phyloP scores from a whole-genome alignment of 30 jellyfish, hydroid and myxozoan species.

The Clytia hemisphaerica region DNA sequence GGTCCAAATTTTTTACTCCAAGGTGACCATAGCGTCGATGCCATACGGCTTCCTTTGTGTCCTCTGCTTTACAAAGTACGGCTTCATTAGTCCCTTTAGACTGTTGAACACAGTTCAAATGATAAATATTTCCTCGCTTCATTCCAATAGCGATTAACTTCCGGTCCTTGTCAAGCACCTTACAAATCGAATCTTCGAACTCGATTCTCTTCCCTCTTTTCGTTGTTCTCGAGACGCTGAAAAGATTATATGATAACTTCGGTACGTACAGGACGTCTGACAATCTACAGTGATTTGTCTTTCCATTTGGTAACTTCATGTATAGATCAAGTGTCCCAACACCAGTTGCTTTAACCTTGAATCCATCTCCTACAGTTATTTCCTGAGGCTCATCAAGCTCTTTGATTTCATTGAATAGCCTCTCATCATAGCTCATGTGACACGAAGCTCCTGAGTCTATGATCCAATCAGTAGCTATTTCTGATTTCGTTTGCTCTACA shows the following conservation, averaged over 20 bases:
- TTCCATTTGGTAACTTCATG: slow-evolving; percentile 20
- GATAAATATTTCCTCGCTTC: slow-evolving; percentile 33
- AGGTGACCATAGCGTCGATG: slow-evolving; percentile 50
- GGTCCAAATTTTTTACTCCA: slow-evolving; percentile 3
- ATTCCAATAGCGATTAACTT: slow-evolving; percentile 11
- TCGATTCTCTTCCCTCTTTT: not conserved
- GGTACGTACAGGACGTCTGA: slow-evolving; percentile 3
- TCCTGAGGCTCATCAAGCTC: slow-evolving; percentile 13
- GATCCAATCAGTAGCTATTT: too few species aligned
- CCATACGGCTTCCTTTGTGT: slow-evolving; percentile 31
- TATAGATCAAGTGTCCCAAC: slow-evolving; percentile 15
- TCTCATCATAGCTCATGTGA: slow-evolving; percentile 37
- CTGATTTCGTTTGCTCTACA: too few species aligned
- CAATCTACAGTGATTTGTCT: not conserved
- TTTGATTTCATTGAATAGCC: not conserved
- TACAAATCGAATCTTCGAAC: slow-evolving; percentile 5
- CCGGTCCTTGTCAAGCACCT: not conserved
- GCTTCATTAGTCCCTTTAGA: too few species aligned
- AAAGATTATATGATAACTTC: too few species aligned
- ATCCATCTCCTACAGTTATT: slow-evolving; percentile 24
- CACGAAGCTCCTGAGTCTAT: slow-evolving; percentile 62
- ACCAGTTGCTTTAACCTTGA: slow-evolving; percentile 1
- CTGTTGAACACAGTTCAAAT: slow-evolving; percentile 28
- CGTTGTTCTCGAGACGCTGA: slow-evolving; percentile 34
- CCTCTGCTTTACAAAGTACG: too few species aligned